Evolutionary conservation across 2,888 invertebrate genomes (phyloP).

Genomic region (Hirtodrosophila alboralis): DNA sequence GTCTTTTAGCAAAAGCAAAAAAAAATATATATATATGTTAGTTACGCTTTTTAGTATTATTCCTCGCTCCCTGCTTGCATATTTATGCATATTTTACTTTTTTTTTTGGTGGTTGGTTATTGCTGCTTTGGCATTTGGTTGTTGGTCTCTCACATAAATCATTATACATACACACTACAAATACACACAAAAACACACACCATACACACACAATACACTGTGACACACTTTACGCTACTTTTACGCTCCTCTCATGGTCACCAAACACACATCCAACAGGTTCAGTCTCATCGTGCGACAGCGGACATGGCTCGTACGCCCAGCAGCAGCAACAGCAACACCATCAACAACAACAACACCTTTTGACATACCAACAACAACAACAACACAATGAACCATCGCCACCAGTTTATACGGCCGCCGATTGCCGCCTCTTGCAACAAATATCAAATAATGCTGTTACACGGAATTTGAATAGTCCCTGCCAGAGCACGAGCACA

Average conservation of each 20-base stretch:
- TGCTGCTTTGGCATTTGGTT: constrained; percentile 63
- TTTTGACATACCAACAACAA: constrained; percentile 38
- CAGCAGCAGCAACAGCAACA: constrained; percentile 84
- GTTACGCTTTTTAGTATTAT: constrained; percentile 53
- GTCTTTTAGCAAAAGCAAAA: constrained; percentile 15
- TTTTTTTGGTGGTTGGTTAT: constrained; percentile 62
- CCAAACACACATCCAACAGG: constrained; percentile 84
- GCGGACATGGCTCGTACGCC: constrained; percentile 92
- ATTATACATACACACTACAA: constrained; percentile 19
- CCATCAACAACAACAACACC: constrained; percentile 34
- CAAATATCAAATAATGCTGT: constrained; percentile 82
- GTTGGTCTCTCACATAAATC: constrained; percentile 35
- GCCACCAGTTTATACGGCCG: constrained; percentile 78
- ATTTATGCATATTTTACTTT: constrained; percentile 48
- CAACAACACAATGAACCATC: constrained; percentile 55
- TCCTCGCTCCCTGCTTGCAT: constrained; percentile 59
- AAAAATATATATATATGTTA: constrained; percentile 21
- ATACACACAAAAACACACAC: constrained; percentile 19
- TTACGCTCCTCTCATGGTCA: constrained; percentile 51
- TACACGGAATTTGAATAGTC: constrained; percentile 73
- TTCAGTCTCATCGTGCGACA: constrained; percentile 96
- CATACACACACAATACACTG: constrained; percentile 5
- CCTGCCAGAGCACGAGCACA: constrained; percentile 72
- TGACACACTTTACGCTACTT: constrained; percentile 52
- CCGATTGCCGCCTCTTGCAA: constrained; percentile 80